These are phyloP conservation scores for Pangasianodon hypophthalmus DNA, from an alignment of 2,113 vertebrate genomes.

Conservation along the genomic window DNA sequence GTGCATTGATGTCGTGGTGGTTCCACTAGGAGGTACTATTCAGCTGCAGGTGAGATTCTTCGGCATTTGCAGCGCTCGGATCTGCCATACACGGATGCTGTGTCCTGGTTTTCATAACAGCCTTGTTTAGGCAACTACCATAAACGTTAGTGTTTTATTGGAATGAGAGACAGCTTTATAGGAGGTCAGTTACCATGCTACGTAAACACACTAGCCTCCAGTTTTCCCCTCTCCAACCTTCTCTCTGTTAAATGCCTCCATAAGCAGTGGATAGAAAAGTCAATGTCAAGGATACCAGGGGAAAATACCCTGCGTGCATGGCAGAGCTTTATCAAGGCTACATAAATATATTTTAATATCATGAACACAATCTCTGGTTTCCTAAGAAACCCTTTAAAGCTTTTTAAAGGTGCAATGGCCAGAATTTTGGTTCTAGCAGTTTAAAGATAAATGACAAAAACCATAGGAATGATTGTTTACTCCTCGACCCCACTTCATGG, in stretches of 20 bases:
- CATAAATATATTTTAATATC: too few species aligned
- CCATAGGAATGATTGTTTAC: background rate
- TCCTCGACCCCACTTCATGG: background rate
- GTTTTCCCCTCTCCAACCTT: background rate
- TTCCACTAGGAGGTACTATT: slow-evolving; percentile 69
- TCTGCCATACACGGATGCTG: background rate
- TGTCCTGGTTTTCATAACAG: slow-evolving; percentile 40
- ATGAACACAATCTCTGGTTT: too few species aligned
- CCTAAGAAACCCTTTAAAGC: too few species aligned
- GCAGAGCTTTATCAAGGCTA: background rate
- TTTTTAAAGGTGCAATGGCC: background rate
- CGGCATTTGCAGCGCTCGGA: background rate
- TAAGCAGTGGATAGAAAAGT: background rate
- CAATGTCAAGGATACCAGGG: background rate
- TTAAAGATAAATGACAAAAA: background rate
- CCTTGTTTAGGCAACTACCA: slow-evolving; percentile 19
- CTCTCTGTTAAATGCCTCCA: background rate
- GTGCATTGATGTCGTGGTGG: background rate
- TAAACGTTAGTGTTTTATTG: slow-evolving; percentile 40
- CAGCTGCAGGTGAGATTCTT: slow-evolving; percentile 43
- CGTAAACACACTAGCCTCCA: slow-evolving; percentile 17
- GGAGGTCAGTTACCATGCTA: slow-evolving; percentile 12
- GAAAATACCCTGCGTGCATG: background rate
- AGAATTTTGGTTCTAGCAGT: background rate
- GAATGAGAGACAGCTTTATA: background rate